phyloP scores from a whole-genome alignment of 2,797 vertebrate species.

The Hydrophis major region DNA sequence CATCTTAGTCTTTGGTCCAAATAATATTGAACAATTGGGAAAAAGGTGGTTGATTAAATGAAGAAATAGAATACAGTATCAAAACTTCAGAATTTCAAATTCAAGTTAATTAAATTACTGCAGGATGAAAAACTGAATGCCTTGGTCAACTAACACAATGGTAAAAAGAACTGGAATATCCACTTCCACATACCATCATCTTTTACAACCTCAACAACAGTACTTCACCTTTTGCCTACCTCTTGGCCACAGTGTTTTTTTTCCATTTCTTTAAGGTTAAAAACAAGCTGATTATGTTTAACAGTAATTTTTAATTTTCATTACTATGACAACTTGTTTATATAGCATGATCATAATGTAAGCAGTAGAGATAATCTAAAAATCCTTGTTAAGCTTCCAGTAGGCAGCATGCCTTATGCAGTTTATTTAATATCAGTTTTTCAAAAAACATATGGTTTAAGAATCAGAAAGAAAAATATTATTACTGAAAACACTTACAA shows the following conservation, averaged over 20 bases:
- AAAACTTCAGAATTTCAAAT: slow-evolving; percentile 46
- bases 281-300: slow-evolving; percentile 60
- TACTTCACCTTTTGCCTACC: slow-evolving; percentile 69
- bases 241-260: slow-evolving; percentile 59
- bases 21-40: slow-evolving; percentile 43
- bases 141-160: slow-evolving; percentile 57
- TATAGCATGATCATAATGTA: slow-evolving; percentile 37
- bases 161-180: slow-evolving; percentile 71
- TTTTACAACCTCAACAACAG: slow-evolving; percentile 64
- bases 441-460: neutral
- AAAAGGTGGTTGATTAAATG: slow-evolving; percentile 29
- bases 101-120: slow-evolving; percentile 49
- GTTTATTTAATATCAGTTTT: slow-evolving; percentile 35
- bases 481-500: slow-evolving; percentile 54
- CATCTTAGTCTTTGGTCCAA: slow-evolving; percentile 44
- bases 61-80: slow-evolving; percentile 29
- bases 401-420: slow-evolving; percentile 60
- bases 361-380: slow-evolving; percentile 53
- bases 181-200: slow-evolving; percentile 67
- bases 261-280: slow-evolving; percentile 68
- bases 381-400: slow-evolving; percentile 59
- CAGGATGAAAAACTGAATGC: slow-evolving; percentile 43
- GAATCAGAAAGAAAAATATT: slow-evolving; percentile 23
- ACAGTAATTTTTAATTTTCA: slow-evolving; percentile 55
- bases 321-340: slow-evolving; percentile 19